A percentile compares a stretch with the other conserved stretches of the same genome.
Conservation (phyloP, 2,888 invertebrate genomes). For the Willowsia nigromaculata region DNA sequence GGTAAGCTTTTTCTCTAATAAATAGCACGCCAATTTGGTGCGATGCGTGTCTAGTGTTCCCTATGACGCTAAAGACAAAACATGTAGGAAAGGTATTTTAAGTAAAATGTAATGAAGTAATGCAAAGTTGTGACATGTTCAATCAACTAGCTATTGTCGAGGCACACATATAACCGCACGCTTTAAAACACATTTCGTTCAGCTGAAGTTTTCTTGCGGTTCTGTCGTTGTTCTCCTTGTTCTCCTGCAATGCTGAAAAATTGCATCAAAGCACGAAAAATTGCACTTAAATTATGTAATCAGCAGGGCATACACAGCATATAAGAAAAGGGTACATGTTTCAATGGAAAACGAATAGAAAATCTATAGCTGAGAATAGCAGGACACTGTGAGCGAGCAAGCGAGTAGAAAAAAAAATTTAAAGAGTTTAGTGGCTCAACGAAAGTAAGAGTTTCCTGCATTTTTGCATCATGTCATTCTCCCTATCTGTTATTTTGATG, state of each 20-base stretch:
- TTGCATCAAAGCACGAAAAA: background rate
- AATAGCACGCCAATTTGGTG: background rate
- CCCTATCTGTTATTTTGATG: background rate
- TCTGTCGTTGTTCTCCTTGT: background rate
- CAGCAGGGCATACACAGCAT: background rate
- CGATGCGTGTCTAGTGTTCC: no score
- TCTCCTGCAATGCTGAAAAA: conserved; percentile 13
- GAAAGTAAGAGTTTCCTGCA: conserved; percentile 48
- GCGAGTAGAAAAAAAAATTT: background rate
- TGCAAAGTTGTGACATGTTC: background rate
- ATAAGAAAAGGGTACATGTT: background rate
- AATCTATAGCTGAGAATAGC: background rate
- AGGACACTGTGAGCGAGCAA: background rate
- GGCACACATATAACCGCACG: conserved; percentile 14
- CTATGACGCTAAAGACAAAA: no score
- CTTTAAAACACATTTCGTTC: background rate
- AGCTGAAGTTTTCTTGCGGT: background rate
- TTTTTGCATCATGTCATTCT: conserved; percentile 4
- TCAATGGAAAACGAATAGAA: conserved; percentile 16
- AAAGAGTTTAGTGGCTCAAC: conserved; percentile 16
- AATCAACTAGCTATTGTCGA: background rate
- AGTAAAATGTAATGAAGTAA: background rate
- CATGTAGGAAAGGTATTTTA: background rate
- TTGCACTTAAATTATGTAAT: conserved; percentile 9
- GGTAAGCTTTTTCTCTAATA: background rate